Evolutionary conservation across 2,797 vertebrate species (phyloP).

Genomic region (Leucoraja ocellata): DNA sequence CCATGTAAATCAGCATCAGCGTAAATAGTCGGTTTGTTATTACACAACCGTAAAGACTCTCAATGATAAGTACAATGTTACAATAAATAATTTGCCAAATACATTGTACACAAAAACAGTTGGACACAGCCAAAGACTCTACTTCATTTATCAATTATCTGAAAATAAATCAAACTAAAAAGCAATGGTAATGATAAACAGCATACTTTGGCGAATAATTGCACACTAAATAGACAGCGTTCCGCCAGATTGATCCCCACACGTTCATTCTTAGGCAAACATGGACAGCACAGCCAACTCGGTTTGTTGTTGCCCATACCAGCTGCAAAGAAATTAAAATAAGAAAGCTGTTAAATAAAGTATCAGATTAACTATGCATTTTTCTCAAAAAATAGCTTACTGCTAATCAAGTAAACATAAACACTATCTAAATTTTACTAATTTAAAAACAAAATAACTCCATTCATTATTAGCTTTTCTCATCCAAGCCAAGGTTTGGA

Average conservation of each 20-base stretch:
- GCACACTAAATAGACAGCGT: slow-evolving; percentile 90
- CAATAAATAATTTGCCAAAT: slow-evolving; percentile 38
- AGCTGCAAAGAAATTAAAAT: slow-evolving; percentile 61
- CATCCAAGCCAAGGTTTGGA: neutral
- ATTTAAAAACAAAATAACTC: neutral
- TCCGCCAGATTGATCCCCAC: slow-evolving; percentile 91
- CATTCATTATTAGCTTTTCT: neutral
- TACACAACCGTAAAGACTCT: neutral
- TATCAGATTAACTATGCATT: neutral
- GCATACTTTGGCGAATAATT: slow-evolving; percentile 98
- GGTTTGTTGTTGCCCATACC: slow-evolving; percentile 93
- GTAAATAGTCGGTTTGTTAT: neutral
- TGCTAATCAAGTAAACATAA: slow-evolving; percentile 12
- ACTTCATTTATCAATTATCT: neutral
- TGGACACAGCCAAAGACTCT: neutral
- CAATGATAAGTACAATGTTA: neutral
- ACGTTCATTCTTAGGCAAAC: slow-evolving; percentile 78
- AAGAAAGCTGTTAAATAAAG: neutral
- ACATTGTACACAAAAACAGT: neutral
- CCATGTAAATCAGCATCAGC: neutral
- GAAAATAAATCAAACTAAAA: neutral
- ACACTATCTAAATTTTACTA: neutral
- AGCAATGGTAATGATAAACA: neutral
- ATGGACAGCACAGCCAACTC: slow-evolving; percentile 85
- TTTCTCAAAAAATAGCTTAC: neutral